These are phyloP conservation scores for Drosophila cognata DNA, from an alignment of 2,888 invertebrate genomes.

Conservation along the genomic window DNA sequence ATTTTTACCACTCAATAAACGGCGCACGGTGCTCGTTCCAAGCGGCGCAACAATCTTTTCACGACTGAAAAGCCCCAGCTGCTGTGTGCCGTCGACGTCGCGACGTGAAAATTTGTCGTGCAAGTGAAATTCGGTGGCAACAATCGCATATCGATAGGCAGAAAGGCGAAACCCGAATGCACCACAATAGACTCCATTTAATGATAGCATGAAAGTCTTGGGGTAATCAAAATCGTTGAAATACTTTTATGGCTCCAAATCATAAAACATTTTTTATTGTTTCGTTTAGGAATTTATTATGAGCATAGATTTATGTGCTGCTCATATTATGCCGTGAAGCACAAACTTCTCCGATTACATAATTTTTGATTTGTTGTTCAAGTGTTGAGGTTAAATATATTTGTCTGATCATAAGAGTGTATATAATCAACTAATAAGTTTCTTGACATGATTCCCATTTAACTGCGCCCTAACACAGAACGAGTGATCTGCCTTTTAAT, in stretches of 20 bases:
- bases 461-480: neutral
- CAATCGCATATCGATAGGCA: conserved; percentile 56
- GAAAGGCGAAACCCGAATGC: neutral
- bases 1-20: conserved; percentile 38
- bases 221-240: neutral
- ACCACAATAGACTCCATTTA: neutral
- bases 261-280: neutral
- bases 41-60: conserved; percentile 69
- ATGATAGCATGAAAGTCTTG: neutral
- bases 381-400: neutral
- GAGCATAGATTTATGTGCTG: neutral
- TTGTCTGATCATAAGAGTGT: neutral
- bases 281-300: neutral
- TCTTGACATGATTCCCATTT: neutral
- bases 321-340: neutral
- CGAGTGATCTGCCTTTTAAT: neutral
- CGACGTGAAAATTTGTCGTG: conserved; percentile 62
- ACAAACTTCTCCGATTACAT: neutral
- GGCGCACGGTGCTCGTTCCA: conserved; percentile 63
- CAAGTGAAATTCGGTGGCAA: conserved; percentile 30
- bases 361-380: neutral
- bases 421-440: neutral
- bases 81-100: conserved; percentile 19
- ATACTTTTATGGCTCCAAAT: neutral
- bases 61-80: conserved; percentile 62